These are phyloP conservation scores for Parapristionchus giblindavisi DNA, from an alignment of 2,888 invertebrate species.

Conservation along the genomic window DNA sequence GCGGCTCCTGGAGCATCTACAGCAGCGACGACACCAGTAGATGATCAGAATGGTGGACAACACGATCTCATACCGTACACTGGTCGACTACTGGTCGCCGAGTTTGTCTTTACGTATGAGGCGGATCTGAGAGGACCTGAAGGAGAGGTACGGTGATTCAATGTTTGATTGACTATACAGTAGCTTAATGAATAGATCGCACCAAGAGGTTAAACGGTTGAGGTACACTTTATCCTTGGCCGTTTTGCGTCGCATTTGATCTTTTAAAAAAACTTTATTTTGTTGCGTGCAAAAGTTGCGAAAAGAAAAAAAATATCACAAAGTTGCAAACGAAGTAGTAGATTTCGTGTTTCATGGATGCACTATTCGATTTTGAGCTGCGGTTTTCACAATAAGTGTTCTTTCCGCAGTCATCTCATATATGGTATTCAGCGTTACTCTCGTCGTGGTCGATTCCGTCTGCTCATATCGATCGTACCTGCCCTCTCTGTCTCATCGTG, in stretches of 20 bases:
- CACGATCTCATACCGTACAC: conserved; percentile 68
- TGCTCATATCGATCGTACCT: conserved; percentile 66
- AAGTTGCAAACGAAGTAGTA: no score
- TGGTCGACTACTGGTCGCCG: conserved; percentile 63
- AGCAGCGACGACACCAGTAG: background rate
- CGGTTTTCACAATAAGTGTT: no score
- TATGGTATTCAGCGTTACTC: conserved; percentile 48
- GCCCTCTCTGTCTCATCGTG: conserved; percentile 68
- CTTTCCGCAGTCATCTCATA: background rate
- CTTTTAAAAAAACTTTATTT: no score
- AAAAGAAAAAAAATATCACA: no score
- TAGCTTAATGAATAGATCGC: background rate
- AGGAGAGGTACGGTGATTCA: conserved; percentile 45
- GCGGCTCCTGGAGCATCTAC: background rate
- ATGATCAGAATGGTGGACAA: conserved; percentile 33
- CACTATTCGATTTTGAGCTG: no score
- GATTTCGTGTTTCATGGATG: no score
- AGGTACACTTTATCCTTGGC: no score
- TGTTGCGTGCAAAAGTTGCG: no score
- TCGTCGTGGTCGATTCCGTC: conserved; percentile 56
- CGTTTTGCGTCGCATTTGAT: no score
- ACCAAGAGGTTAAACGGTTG: no score
- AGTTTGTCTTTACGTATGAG: conserved; percentile 61
- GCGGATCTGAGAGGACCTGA: conserved; percentile 58
- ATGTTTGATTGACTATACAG: background rate